Evolutionary conservation across 1,140 invertebrate species (phyloP).

Genomic region (Watersipora subatra): DNA sequence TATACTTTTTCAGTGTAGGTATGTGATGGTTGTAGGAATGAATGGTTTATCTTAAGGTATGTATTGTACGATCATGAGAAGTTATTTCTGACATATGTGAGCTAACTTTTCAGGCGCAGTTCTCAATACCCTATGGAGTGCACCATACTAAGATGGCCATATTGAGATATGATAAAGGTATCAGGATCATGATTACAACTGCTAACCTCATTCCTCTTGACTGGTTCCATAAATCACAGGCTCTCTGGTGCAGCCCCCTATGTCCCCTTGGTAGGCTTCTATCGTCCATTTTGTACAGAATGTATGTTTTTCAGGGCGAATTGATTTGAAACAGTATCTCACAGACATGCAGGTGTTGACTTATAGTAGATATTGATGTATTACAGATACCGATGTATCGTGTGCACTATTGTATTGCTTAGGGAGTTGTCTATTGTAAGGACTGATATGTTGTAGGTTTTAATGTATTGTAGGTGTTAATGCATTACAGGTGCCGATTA

Average conservation of each 20-base stretch:
- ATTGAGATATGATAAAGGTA: slow-evolving; percentile 61
- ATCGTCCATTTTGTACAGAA: no score
- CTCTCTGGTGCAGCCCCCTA: background rate
- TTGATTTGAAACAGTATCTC: no score
- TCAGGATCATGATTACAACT: slow-evolving; percentile 75
- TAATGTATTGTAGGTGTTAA: no score
- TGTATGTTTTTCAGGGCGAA: no score
- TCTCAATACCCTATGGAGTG: slow-evolving; percentile 5
- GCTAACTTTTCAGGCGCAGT: background rate
- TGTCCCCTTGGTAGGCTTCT: background rate
- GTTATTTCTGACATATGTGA: background rate
- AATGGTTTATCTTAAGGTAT: background rate
- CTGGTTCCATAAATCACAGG: slow-evolving; percentile 87
- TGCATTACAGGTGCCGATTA: no score
- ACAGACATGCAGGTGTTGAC: no score
- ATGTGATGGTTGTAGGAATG: no score
- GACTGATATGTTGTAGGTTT: no score
- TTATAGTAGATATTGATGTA: no score
- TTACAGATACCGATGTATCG: no score
- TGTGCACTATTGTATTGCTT: no score
- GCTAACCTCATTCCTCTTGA: slow-evolving; percentile 80
- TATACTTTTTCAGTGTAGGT: slow-evolving; percentile 24
- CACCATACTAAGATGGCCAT: slow-evolving; percentile 68
- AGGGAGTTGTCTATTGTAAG: no score
- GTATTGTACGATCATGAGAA: background rate